phyloP scores from a whole-genome alignment of 37 sponge, comb jelly and placozoan species.

The Ianthella basta region DNA sequence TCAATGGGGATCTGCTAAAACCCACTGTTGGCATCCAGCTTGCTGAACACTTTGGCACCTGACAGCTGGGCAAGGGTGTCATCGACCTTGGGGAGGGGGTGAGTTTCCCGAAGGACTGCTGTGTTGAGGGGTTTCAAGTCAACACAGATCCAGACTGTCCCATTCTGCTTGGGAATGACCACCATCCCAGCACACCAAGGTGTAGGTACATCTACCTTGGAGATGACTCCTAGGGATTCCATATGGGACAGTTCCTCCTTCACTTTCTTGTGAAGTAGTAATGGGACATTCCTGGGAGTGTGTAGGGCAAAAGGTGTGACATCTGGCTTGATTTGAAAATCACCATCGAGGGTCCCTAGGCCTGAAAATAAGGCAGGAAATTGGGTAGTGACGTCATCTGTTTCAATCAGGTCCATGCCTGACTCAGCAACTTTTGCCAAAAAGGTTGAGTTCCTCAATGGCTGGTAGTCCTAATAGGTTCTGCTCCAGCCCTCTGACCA shows the following conservation, averaged over 20 bases:
- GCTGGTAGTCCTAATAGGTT: conserved; percentile 14
- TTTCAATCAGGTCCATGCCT: neutral
- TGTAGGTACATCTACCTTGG: conserved; percentile 34
- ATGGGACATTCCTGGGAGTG: conserved; percentile 38
- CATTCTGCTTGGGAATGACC: conserved; percentile 38
- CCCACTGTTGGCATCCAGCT: conserved; percentile 36
- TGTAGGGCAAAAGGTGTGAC: conserved; percentile 29
- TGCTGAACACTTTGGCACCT: conserved; percentile 1
- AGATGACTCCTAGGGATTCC: conserved; percentile 39
- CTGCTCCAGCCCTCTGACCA: neutral
- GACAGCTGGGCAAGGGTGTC: neutral
- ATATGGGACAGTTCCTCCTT: no score
- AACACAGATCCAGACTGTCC: conserved; percentile 42
- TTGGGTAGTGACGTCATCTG: neutral
- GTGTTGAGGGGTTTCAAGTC: conserved; percentile 43
- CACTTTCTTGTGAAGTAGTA: no score
- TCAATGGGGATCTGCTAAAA: conserved; percentile 33
- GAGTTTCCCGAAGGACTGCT: conserved; percentile 35
- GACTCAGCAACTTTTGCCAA: neutral
- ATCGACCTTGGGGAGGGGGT: conserved; percentile 38
- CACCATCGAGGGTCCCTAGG: conserved; percentile 31
- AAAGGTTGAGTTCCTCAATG: neutral
- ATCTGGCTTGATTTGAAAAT: conserved; percentile 41
- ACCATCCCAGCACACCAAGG: conserved; percentile 53
- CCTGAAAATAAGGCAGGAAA: conserved; percentile 15